Conservation (phyloP, 2,797 vertebrate genomes). For the Melanotaenia nigrans region DNA sequence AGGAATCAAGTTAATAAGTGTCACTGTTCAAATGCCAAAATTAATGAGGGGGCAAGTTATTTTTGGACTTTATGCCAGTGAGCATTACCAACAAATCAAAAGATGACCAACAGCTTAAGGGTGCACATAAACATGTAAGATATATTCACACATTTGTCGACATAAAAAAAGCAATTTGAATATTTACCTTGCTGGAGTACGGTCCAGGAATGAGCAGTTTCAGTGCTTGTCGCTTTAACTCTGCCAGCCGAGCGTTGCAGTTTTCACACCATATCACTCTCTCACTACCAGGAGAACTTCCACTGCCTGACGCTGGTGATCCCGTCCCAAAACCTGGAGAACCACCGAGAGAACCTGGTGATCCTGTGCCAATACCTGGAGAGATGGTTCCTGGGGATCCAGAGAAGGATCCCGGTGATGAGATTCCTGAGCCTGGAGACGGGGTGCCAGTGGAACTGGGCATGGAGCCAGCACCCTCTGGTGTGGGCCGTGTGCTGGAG, state of each 20-base stretch:
- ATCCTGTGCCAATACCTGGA: conserved; percentile 93
- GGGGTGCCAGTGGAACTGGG: conserved; percentile 95
- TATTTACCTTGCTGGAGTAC: conserved; percentile 91
- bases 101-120: not conserved
- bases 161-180: not conserved
- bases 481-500: conserved; percentile 86
- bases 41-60: conserved; percentile 53
- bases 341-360: conserved; percentile 93
- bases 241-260: conserved; percentile 92
- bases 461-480: conserved; percentile 94
- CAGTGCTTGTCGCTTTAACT: conserved; percentile 95
- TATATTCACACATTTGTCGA: conserved; percentile 11
- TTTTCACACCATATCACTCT: conserved; percentile 96
- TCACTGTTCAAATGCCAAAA: conserved; percentile 58
- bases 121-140: not conserved
- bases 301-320: conserved; percentile 93
- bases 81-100: conserved; percentile 7
- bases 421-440: conserved; percentile 93
- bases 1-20: conserved; percentile 55
- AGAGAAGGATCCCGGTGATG: conserved; percentile 93
- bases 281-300: conserved; percentile 95
- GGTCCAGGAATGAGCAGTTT: conserved; percentile 94
- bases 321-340: conserved; percentile 96
- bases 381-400: conserved; percentile 93
- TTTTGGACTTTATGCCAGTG: conserved; percentile 30